phyloP scores from a whole-genome alignment of 2,888 invertebrate species.

The Emmelina monodactyla region DNA sequence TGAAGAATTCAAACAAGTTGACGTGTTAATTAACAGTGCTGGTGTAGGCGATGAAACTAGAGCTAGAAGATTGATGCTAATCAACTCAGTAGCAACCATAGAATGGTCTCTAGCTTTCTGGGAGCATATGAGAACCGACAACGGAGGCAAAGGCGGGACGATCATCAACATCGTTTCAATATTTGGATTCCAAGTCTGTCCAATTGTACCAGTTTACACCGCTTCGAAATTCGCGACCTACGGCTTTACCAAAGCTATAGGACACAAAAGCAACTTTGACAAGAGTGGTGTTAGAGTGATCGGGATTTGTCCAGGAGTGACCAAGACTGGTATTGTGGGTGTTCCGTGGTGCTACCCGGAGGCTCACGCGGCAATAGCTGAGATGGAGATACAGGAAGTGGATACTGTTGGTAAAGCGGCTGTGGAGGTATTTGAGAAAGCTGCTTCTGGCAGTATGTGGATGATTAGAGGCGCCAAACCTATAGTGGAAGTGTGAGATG shows the following conservation, averaged over 20 bases:
- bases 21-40: conserved; percentile 45
- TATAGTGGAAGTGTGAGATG: conserved; percentile 12
- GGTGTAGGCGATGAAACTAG: conserved; percentile 26
- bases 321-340: conserved; percentile 30
- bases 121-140: conserved; percentile 59
- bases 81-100: conserved; percentile 29
- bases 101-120: conserved; percentile 51
- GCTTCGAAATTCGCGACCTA: conserved; percentile 60
- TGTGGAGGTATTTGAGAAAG: conserved; percentile 20
- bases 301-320: conserved; percentile 54
- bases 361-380: conserved; percentile 10
- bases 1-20: conserved; percentile 26
- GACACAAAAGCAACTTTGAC: conserved; percentile 37
- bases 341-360: conserved; percentile 3
- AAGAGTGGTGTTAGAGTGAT: conserved; percentile 49
- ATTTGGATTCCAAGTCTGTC: conserved; percentile 50
- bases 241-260: conserved; percentile 46
- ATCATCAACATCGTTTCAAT: conserved; percentile 69
- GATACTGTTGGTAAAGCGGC: conserved; percentile 17
- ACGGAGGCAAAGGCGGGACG: conserved; percentile 63
- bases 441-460: conserved; percentile 48
- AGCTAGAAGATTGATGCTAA: conserved; percentile 20
- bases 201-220: conserved; percentile 55
- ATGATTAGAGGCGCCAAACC: conserved; percentile 32
- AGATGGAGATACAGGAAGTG: conserved; percentile 18